These are phyloP conservation scores for Charadrius vociferus DNA, from an alignment of 2,113 vertebrate genomes.

Conservation along the genomic window DNA sequence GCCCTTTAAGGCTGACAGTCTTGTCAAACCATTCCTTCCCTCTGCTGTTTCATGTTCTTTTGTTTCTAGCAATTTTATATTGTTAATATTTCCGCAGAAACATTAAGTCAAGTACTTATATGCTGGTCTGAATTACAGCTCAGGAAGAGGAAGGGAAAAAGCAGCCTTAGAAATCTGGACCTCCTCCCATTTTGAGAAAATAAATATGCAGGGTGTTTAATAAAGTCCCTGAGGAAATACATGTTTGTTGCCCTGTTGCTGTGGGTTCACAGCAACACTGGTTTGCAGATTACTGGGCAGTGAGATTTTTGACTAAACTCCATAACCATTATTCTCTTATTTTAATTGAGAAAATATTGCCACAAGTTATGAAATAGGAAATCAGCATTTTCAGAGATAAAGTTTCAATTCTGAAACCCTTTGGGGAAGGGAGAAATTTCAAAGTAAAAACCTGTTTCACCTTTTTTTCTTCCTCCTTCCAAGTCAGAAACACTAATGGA, in stretches of 20 bases:
- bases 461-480: neutral
- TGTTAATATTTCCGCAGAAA: slow-evolving; percentile 36
- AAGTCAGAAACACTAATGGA: neutral
- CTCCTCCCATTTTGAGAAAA: slow-evolving; percentile 1
- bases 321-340: slow-evolving; percentile 19
- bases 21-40: slow-evolving; percentile 39
- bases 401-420: neutral
- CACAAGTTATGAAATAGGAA: neutral
- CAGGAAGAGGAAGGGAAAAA: slow-evolving; percentile 43
- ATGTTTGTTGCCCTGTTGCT: slow-evolving; percentile 22
- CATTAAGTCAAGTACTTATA: slow-evolving; percentile 61
- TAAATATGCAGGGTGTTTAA: slow-evolving; percentile 49
- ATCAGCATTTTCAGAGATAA: slow-evolving; percentile 21
- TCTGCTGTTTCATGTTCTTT: neutral
- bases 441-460: neutral
- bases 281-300: slow-evolving; percentile 24
- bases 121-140: slow-evolving; percentile 50
- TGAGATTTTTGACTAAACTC: neutral
- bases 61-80: slow-evolving; percentile 18
- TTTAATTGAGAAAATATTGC: slow-evolving; percentile 37
- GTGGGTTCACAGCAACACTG: neutral
- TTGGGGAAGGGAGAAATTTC: neutral
- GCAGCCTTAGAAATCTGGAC: slow-evolving; percentile 36
- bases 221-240: slow-evolving; percentile 45
- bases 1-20: slow-evolving; percentile 17